Percentiles rank a stretch among this genome's conserved stretches.
phyloP scores from a whole-genome alignment of 1,140 invertebrate genomes.

The Drosophila sechellia region DNA sequence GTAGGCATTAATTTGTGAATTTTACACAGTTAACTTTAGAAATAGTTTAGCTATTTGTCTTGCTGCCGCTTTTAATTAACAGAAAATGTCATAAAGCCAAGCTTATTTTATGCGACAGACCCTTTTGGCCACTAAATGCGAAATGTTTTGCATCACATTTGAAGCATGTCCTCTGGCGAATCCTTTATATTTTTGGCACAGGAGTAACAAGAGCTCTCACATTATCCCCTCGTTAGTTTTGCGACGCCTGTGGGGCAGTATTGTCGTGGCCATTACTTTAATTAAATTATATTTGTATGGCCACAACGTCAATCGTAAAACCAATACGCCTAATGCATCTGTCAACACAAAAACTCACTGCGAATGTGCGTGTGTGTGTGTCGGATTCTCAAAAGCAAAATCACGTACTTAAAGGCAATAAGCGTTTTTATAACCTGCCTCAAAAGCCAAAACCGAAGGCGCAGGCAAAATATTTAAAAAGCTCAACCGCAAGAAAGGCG shows the following conservation, averaged over 20 bases:
- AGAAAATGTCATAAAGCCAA: neutral
- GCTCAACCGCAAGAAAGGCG: conserved; percentile 1
- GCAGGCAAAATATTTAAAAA: conserved; percentile 13
- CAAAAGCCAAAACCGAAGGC: conserved; percentile 6
- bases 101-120: neutral
- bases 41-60: neutral
- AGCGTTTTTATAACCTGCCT: conserved; percentile 69
- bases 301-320: conserved; percentile 66
- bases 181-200: conserved; percentile 17
- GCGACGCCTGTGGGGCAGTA: conserved; percentile 23
- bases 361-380: conserved; percentile 15
- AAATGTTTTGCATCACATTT: conserved; percentile 18
- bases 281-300: conserved; percentile 68
- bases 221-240: conserved; percentile 32
- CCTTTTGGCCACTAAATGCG: neutral
- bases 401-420: conserved; percentile 82
- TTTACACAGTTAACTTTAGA: neutral
- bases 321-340: conserved; percentile 75
- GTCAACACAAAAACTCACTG: conserved; percentile 34
- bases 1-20: no score
- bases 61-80: neutral
- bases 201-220: conserved; percentile 7
- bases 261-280: conserved; percentile 67
- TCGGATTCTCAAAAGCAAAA: conserved; percentile 64
- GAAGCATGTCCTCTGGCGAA: conserved; percentile 6